Percentiles rank a stretch among this genome's conserved stretches.
Evolutionary conservation across 1,140 invertebrate genomes (phyloP).

Genomic region (Physella acuta): DNA sequence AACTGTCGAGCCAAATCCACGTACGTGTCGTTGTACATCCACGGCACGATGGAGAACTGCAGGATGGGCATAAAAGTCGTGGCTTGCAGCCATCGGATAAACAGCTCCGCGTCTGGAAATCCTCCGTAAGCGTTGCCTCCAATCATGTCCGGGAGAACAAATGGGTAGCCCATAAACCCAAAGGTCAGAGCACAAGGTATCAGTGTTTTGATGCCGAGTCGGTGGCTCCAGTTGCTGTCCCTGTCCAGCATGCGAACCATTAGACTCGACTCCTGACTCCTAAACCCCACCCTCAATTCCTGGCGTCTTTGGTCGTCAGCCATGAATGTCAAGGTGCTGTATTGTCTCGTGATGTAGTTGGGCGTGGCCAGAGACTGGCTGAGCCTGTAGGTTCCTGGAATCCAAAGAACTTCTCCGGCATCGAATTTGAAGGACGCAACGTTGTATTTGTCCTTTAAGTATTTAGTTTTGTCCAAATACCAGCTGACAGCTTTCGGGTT

Average conservation of each 20-base stretch:
- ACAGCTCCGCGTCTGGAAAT: conserved; percentile 74
- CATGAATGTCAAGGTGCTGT: conserved; percentile 28
- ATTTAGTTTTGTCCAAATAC: conserved; percentile 70
- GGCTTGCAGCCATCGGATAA: conserved; percentile 82
- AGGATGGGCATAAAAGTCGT: conserved; percentile 83
- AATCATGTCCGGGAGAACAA: conserved; percentile 88
- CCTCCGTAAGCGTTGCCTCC: conserved; percentile 76
- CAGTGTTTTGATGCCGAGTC: conserved; percentile 79
- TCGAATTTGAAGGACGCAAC: conserved; percentile 75
- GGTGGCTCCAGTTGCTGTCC: conserved; percentile 75
- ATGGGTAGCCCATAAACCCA: conserved; percentile 80
- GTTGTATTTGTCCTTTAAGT: conserved; percentile 64
- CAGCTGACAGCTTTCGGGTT: conserved; percentile 65
- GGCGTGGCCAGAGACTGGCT: conserved; percentile 37
- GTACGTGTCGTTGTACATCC: conserved; percentile 76
- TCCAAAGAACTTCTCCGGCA: conserved; percentile 83
- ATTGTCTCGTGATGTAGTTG: conserved; percentile 28
- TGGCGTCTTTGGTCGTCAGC: conserved; percentile 26
- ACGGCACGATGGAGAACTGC: conserved; percentile 85
- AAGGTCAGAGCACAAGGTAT: conserved; percentile 80
- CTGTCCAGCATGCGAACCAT: conserved; percentile 87
- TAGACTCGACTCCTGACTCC: conserved; percentile 74
- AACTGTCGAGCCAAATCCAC: conserved; percentile 69
- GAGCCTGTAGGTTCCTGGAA: conserved; percentile 65
- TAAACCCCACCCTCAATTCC: conserved; percentile 73